Conservation (phyloP, 2,113 vertebrate species). For the Pollimyrus isidori region DNA sequence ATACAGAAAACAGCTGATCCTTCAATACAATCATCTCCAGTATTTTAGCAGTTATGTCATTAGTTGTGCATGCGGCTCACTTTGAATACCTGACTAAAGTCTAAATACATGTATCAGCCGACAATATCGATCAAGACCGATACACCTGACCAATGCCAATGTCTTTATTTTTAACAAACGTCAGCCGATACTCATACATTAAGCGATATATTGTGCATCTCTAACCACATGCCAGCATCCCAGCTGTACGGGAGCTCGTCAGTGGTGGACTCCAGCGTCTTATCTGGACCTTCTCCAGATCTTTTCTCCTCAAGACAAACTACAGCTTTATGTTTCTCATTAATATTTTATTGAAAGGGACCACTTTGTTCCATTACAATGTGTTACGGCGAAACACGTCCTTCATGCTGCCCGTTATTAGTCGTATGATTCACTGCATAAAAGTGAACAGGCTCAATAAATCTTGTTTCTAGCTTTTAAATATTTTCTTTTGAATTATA, state of each 20-base stretch:
- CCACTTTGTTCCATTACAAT: conserved; percentile 4
- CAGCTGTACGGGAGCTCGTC: conserved; percentile 21
- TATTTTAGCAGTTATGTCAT: neutral
- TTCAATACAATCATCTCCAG: neutral
- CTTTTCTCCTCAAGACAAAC: neutral
- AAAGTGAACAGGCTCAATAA: conserved; percentile 50
- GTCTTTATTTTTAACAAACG: neutral
- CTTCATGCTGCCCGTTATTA: neutral
- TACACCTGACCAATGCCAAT: neutral
- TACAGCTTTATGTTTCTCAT: neutral
- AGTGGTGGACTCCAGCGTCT: neutral
- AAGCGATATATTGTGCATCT: neutral
- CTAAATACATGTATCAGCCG: neutral
- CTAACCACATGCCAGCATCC: neutral
- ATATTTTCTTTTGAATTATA: conserved; percentile 51
- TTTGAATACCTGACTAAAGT: neutral
- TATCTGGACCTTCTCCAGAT: neutral
- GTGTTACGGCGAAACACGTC: neutral
- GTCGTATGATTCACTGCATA: conserved; percentile 19
- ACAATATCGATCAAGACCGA: neutral
- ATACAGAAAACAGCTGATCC: neutral
- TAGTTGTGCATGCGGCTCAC: neutral
- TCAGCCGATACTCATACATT: neutral
- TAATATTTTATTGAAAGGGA: conserved; percentile 13
- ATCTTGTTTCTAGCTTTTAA: conserved; percentile 42